These are phyloP conservation scores for Ephialtes manifestator DNA, from an alignment of 2,888 invertebrate species.

Conservation along the genomic window DNA sequence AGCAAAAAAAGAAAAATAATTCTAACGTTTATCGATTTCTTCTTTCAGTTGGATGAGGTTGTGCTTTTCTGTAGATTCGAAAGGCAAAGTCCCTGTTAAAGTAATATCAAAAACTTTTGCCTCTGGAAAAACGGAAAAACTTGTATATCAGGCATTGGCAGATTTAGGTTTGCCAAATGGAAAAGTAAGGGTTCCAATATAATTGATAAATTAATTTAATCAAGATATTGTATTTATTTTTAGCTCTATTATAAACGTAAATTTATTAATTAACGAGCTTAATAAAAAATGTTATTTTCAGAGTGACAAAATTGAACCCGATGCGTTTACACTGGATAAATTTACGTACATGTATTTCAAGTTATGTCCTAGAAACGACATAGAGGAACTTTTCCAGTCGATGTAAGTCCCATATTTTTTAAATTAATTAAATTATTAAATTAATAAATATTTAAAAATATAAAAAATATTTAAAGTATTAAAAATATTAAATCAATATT, in stretches of 20 bases:
- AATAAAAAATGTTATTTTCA: conserved; percentile 76
- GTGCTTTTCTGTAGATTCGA: conserved; percentile 89
- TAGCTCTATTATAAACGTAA: background rate
- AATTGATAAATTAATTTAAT: background rate
- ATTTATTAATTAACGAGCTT: background rate
- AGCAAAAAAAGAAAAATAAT: conserved; percentile 38
- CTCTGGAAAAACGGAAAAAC: conserved; percentile 90
- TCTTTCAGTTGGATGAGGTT: conserved; percentile 89
- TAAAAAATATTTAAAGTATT: no score
- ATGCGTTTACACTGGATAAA: conserved; percentile 90
- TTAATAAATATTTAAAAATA: background rate
- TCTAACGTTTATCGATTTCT: background rate
- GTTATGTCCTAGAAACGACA: conserved; percentile 90
- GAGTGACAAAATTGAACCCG: conserved; percentile 90
- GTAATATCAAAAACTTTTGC: conserved; percentile 90
- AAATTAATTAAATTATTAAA: conserved; percentile 29
- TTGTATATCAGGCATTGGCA: conserved; percentile 89
- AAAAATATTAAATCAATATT: no score
- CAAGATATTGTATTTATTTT: background rate
- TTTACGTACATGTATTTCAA: conserved; percentile 90
- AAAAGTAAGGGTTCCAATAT: conserved; percentile 76
- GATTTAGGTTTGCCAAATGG: conserved; percentile 89
- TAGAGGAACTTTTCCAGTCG: conserved; percentile 90
- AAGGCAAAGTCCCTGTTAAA: conserved; percentile 89
- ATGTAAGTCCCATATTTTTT: conserved; percentile 86